A percentile compares a stretch with the other conserved stretches of the same genome.
These are phyloP conservation scores for Drosophila monieri DNA, from an alignment of 2,888 invertebrate species.

Conservation along the genomic window DNA sequence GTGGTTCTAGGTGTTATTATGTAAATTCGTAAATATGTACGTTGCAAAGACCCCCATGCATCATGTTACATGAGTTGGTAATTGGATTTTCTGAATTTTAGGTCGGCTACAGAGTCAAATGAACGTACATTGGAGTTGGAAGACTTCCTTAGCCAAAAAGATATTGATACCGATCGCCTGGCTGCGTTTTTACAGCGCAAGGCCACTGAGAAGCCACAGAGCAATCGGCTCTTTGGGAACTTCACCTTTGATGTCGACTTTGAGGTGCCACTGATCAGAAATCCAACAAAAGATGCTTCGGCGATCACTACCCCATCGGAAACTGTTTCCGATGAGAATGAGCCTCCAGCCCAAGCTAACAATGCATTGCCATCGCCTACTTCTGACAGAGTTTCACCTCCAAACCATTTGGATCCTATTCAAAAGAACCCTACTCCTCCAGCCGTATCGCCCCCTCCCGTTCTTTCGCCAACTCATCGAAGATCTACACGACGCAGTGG, in stretches of 20 bases:
- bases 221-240: conserved; percentile 34
- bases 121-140: conserved; percentile 47
- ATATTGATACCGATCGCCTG: conserved; percentile 45
- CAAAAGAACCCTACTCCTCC: not conserved
- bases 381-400: not conserved
- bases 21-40: not conserved
- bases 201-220: conserved; percentile 8
- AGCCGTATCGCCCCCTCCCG: not conserved
- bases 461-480: conserved; percentile 11
- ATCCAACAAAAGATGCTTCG: not conserved
- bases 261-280: conserved; percentile 41
- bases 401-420: not conserved
- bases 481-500: conserved; percentile 32
- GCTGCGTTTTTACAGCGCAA: conserved; percentile 50
- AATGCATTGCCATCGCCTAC: not conserved
- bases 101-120: conserved; percentile 8
- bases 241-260: conserved; percentile 59
- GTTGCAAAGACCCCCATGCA: not conserved
- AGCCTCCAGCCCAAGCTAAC: not conserved
- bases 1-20: not conserved
- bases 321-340: not conserved
- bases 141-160: conserved; percentile 45
- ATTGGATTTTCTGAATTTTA: not conserved
- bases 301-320: conserved; percentile 3
- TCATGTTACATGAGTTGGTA: not conserved